Conservation (phyloP, 2,888 invertebrate genomes). For the Machimus atricapillus region DNA sequence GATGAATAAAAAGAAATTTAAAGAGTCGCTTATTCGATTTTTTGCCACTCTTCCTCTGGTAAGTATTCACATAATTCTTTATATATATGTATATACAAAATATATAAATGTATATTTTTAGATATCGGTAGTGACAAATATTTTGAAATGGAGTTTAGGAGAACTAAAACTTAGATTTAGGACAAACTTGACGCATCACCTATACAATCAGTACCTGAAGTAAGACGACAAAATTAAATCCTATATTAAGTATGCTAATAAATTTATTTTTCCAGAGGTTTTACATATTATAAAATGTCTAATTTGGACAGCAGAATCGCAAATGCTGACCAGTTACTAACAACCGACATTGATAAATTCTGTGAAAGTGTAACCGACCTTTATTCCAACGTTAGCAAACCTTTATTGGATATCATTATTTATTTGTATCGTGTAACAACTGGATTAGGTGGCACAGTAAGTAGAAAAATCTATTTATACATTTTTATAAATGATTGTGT, state of each 20-base stretch:
- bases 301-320: constrained; percentile 94
- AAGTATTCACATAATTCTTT: constrained; percentile 51
- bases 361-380: constrained; percentile 94
- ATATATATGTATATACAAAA: not conserved
- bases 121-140: constrained; percentile 93
- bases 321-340: constrained; percentile 94
- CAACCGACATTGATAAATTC: constrained; percentile 97
- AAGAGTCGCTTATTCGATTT: constrained; percentile 76
- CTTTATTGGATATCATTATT: constrained; percentile 90
- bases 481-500: not conserved
- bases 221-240: constrained; percentile 61
- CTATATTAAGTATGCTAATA: not conserved
- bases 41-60: constrained; percentile 87
- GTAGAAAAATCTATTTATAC: not conserved
- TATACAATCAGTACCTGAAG: constrained; percentile 93
- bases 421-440: constrained; percentile 90
- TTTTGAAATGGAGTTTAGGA: constrained; percentile 93
- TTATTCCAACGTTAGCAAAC: constrained; percentile 96
- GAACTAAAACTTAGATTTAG: constrained; percentile 91
- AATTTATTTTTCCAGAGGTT: constrained; percentile 69
- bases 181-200: constrained; percentile 83
- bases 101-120: constrained; percentile 58
- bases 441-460: constrained; percentile 81
- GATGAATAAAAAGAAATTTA: constrained; percentile 81
- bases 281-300: constrained; percentile 96